These are phyloP conservation scores for Eudyptes chrysolophus DNA, from an alignment of 2,113 vertebrate genomes.

Conservation along the genomic window DNA sequence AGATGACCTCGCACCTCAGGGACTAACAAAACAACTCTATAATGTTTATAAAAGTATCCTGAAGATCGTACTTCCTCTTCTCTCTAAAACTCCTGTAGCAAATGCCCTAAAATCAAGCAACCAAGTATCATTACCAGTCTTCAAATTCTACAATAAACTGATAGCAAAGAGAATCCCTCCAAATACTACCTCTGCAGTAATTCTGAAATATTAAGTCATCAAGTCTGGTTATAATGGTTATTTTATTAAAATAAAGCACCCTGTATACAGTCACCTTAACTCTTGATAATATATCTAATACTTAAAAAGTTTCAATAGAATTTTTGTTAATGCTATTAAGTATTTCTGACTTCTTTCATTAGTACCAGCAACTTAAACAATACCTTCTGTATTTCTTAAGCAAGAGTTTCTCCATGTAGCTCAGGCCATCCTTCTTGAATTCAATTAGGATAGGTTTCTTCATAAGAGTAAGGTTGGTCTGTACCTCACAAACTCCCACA, in stretches of 20 bases:
- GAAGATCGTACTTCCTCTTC: not conserved
- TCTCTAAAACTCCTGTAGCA: not conserved
- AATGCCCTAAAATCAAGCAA: not conserved
- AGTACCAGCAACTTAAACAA: not conserved
- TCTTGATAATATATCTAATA: not conserved
- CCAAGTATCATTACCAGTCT: not conserved
- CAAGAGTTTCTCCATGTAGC: constrained; percentile 89
- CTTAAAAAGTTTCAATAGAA: not conserved
- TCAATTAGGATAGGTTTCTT: constrained; percentile 76
- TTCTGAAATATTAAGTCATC: not conserved
- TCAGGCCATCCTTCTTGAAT: constrained; percentile 81
- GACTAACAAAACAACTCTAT: not conserved
- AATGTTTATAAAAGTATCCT: not conserved
- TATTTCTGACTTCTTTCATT: not conserved
- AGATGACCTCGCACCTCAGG: not conserved
- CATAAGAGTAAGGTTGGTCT: constrained; percentile 73
- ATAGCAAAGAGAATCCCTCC: not conserved
- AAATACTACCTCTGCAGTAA: not conserved
- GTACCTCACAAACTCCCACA: constrained; percentile 77
- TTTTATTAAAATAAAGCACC: not conserved
- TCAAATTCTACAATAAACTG: not conserved
- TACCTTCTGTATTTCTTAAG: constrained; percentile 92
- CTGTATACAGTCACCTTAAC: not conserved
- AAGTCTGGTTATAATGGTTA: not conserved
- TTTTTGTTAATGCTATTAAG: not conserved